A percentile compares a stretch with the other conserved stretches of the same genome.
phyloP scores from a whole-genome alignment of 2,113 vertebrate genomes.

The Uria lomvia region DNA sequence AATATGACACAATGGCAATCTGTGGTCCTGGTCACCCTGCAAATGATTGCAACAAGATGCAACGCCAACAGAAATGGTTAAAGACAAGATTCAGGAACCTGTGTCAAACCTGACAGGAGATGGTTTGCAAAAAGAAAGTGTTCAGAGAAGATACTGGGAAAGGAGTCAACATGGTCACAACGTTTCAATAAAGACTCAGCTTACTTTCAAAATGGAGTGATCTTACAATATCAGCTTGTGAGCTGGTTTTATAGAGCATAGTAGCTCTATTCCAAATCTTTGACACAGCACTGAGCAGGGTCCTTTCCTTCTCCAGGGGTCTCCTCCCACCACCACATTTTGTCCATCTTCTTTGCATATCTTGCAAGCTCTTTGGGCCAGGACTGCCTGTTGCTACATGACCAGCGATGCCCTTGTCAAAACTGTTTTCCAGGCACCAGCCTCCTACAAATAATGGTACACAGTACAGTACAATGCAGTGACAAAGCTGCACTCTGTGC shows the following conservation, averaged over 20 bases:
- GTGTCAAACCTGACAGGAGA: background rate
- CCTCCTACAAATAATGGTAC: background rate
- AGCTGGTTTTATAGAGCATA: background rate
- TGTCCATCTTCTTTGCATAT: background rate
- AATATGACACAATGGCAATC: background rate
- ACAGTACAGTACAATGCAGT: background rate
- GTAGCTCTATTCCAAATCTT: background rate
- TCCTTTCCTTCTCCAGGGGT: background rate
- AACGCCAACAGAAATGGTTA: background rate
- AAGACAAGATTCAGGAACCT: background rate
- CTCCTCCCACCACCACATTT: background rate
- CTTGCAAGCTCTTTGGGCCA: background rate
- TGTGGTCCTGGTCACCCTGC: background rate
- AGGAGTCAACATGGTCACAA: background rate
- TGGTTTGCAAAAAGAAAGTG: background rate
- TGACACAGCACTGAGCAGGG: background rate
- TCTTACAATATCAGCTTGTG: background rate
- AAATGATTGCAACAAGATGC: background rate
- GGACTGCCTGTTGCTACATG: background rate
- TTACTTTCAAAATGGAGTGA: background rate
- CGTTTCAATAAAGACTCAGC: background rate
- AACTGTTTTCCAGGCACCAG: background rate
- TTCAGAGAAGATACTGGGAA: background rate
- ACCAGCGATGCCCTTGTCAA: background rate
- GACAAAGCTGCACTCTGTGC: constrained; percentile 7